phyloP scores from a whole-genome alignment of 2,113 vertebrate species.

The Pteronura brasiliensis region DNA sequence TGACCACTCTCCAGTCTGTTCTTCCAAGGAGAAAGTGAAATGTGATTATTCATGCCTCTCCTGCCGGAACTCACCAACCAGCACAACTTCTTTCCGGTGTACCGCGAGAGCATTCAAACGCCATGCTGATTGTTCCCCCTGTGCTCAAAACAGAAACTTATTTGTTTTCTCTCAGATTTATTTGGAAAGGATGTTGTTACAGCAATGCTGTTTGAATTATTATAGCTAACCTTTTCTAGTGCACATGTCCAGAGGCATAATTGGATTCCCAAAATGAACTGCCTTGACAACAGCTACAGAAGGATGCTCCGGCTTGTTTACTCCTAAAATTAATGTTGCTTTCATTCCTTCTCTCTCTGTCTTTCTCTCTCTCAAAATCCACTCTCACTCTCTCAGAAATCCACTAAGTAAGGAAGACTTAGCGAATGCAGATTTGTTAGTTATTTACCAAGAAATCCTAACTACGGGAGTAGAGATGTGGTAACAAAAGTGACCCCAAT shows the following conservation, averaged over 20 bases:
- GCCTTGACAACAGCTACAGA: background rate
- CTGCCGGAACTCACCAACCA: background rate
- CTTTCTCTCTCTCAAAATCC: background rate
- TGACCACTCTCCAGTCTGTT: background rate
- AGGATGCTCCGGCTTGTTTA: background rate
- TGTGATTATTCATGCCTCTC: background rate
- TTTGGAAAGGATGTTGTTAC: constrained; percentile 41
- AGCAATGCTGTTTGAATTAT: constrained; percentile 20
- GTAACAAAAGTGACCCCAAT: background rate
- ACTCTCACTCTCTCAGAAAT: background rate
- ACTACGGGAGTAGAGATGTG: background rate
- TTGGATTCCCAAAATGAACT: constrained; percentile 38
- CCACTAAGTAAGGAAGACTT: background rate
- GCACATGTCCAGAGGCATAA: constrained; percentile 17
- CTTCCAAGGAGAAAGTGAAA: constrained; percentile 21
- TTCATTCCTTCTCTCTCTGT: background rate
- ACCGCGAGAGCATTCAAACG: background rate
- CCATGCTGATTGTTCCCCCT: background rate
- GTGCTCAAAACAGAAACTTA: constrained; percentile 44
- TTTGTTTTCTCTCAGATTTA: constrained; percentile 48
- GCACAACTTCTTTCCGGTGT: background rate
- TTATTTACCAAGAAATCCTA: background rate
- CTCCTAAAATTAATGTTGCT: constrained; percentile 16
- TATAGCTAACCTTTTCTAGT: constrained; percentile 30
- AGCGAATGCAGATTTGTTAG: background rate